Base-by-base conservation (phyloP, 1,140 invertebrate species). In the Planococcus citri region DNA sequence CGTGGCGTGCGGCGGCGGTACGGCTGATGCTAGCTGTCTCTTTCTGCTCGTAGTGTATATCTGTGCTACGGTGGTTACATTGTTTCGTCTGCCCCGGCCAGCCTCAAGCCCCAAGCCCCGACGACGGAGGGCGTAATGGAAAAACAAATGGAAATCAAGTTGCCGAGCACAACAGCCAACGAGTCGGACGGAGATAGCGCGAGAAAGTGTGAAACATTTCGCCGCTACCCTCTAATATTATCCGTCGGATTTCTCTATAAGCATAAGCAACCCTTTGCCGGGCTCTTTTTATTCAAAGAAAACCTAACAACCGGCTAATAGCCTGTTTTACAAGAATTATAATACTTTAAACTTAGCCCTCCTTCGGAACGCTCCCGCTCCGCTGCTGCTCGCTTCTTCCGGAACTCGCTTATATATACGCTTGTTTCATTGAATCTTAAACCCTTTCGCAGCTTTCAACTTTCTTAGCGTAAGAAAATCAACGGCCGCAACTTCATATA, bases 271-370 rank as follows among this genome's bases (percentile, higher is more conserved):
- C 60, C 60, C 60, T 64, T 64, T 64, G 29, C n/a, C 33, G 6
- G 33, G 33, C 41, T 51, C 25, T 64, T 64, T 64, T 64, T 64
- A 24, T 64, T 64, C 60, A 64, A 64, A 24, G 60, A 64, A 64
- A 64, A 64, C 60, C 60, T 64, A 64, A 64, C 60, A 64, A 64
- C 60, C 60, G 60, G 60, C 60, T 64, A 64, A 64, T 64, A 64
- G 60, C 25, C 60, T 64, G 60, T 64, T 64, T 64, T 64, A 64
- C 60, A 64, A 64, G 60, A 64, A 64, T 64, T 64, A 64, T 64
- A 64, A 64, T 64, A 64, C 60, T 64, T 64, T 64, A 64, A 64
- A 64, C 60, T 25, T 12, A 24, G 6, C 12, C 60, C 22, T 3
- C 60, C 25, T 25, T 4, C 17, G 10, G 22, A 2, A 8, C 21